These are phyloP conservation scores for Spea multiplicata DNA, from an alignment of 2,113 vertebrate species.

Conservation along the genomic window DNA sequence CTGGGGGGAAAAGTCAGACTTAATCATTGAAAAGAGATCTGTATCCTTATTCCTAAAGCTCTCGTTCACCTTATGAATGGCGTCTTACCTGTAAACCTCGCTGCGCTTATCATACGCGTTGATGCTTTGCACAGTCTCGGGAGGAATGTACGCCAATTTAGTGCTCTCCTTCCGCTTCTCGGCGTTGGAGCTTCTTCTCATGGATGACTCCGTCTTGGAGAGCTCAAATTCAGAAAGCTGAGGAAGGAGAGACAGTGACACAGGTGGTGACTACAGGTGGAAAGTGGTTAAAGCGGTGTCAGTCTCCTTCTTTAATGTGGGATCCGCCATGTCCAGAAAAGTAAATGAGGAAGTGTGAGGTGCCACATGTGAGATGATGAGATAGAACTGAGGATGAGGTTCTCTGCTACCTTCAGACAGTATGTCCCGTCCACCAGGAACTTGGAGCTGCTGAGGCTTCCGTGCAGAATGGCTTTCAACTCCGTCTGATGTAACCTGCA, in stretches of 20 bases:
- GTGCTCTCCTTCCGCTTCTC: constrained; percentile 42
- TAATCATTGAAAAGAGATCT: too few relatives aligned
- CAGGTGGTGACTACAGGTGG: too few relatives aligned
- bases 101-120: constrained; percentile 65
- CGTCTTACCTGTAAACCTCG: constrained; percentile 84
- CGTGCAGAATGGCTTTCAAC: constrained; percentile 69
- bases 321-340: too few relatives aligned
- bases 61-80: neutral
- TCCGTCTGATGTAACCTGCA: constrained; percentile 79
- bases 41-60: neutral
- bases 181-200: constrained; percentile 56
- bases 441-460: constrained; percentile 76
- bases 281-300: neutral
- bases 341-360: neutral
- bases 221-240: constrained; percentile 84
- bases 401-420: constrained; percentile 74
- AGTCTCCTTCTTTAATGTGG: too few relatives aligned
- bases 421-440: constrained; percentile 78
- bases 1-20: too few relatives aligned
- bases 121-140: constrained; percentile 66
- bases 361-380: neutral
- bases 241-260: constrained; percentile 26
- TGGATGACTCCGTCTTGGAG: constrained; percentile 77
- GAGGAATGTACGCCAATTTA: constrained; percentile 65
- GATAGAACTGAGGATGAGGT: neutral